These are phyloP conservation scores for Chaetops frenatus DNA, from an alignment of 2,113 vertebrate genomes.

Conservation along the genomic window DNA sequence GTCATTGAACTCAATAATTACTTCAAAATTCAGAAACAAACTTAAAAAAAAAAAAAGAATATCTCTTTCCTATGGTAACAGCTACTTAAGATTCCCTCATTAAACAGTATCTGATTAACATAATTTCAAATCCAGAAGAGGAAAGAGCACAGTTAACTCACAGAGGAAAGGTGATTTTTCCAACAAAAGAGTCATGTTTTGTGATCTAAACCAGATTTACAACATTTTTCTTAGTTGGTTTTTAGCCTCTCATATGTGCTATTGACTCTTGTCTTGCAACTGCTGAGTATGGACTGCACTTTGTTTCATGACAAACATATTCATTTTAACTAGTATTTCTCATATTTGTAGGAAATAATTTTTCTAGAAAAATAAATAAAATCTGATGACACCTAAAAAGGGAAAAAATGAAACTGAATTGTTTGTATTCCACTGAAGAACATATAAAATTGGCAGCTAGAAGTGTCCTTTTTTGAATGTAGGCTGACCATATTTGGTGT, in stretches of 20 bases:
- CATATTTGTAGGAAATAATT: not conserved
- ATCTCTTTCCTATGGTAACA: not conserved
- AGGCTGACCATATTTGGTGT: not conserved
- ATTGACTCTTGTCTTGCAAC: not conserved
- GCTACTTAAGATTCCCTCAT: not conserved
- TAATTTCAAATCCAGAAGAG: not conserved
- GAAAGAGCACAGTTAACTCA: not conserved
- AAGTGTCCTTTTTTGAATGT: not conserved
- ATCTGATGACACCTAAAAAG: not conserved
- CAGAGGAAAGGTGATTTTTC: not conserved
- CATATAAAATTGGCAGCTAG: not conserved
- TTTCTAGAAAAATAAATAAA: not conserved
- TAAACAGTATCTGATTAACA: not conserved
- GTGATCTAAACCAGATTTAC: not conserved
- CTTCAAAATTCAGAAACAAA: not conserved
- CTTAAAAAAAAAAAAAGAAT: not conserved
- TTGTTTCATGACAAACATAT: not conserved
- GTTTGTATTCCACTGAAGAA: not conserved
- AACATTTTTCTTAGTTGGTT: not conserved
- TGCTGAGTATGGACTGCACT: not conserved
- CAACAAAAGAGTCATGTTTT: not conserved
- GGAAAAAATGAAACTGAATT: not conserved
- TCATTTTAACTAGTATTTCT: not conserved
- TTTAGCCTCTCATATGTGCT: not conserved
- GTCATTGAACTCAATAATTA: not conserved